These are phyloP conservation scores for Gandaritis pyraliata DNA, from an alignment of 2,888 invertebrate genomes.

Conservation along the genomic window DNA sequence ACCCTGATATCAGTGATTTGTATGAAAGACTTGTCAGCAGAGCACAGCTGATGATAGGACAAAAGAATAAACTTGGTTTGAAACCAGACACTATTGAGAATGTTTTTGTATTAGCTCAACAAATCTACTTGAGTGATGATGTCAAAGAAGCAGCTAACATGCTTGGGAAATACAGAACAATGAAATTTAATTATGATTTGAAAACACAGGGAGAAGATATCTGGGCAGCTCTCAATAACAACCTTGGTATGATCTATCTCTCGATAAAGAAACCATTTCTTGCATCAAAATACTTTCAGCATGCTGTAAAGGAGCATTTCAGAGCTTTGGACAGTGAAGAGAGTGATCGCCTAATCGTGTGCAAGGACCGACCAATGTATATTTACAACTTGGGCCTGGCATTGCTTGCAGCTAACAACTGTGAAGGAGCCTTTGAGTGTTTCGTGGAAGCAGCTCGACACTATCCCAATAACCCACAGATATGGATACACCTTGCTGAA, in stretches of 20 bases:
- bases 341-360: slow-evolving; percentile 69
- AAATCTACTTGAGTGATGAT: slow-evolving; percentile 75
- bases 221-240: slow-evolving; percentile 88
- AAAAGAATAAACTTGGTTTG: slow-evolving; percentile 61
- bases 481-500: slow-evolving; percentile 97
- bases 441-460: slow-evolving; percentile 93
- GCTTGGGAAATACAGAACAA: slow-evolving; percentile 67
- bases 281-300: slow-evolving; percentile 91
- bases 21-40: slow-evolving; percentile 72
- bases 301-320: slow-evolving; percentile 90
- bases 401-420: slow-evolving; percentile 91
- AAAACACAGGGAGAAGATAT: slow-evolving; percentile 78
- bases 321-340: slow-evolving; percentile 74
- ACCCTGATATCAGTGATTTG: slow-evolving; percentile 63
- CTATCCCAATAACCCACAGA: slow-evolving; percentile 93
- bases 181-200: slow-evolving; percentile 70
- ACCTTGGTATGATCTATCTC: slow-evolving; percentile 92
- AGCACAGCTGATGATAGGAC: slow-evolving; percentile 69
- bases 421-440: slow-evolving; percentile 95
- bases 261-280: slow-evolving; percentile 92
- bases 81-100: slow-evolving; percentile 76
- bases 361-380: slow-evolving; percentile 85
- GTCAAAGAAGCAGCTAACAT: slow-evolving; percentile 70
- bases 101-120: slow-evolving; percentile 74
- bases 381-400: slow-evolving; percentile 94